Evolutionary conservation across 1,140 invertebrate species (phyloP), one percentile per base, ranked within the genome.

Genomic region (Aphidius ervi): DNA sequence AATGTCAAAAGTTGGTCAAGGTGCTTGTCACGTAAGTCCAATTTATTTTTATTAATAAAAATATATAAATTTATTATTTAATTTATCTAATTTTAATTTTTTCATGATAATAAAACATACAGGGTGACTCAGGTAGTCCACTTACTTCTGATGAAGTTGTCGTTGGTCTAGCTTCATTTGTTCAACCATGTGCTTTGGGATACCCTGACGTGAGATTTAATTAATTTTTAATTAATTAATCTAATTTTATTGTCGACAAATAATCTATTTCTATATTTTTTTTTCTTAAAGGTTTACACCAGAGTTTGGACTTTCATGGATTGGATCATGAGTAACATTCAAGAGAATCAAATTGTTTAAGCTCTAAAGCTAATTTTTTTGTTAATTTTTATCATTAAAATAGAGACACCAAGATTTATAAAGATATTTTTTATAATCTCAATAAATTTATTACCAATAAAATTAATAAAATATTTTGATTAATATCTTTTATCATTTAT

Each of bases 141-240:
- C 66, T 85, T 41, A 71, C 80, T 0, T 68, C 70, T 10, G 56
- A 65, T 54, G 68, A 68, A 53, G 67, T 74, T 56, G 63, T 80
- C n/a, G 63, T 83, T 56, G 85, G 85, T 9, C 75, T 85, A 9
- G 83, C 83, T 1, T 85, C 83, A 0, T 86, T 82, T 73, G 83
- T 84, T 6, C 69, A 80, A 9, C 83, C 83, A 5, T 86, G 84
- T 66, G 85, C 81, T 5, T 66, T 61, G 8, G 81, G 81, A 5
- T 78, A 76, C 23, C 84, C 83, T 37, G 84, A 85, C 68, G 82
- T 85, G 1, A 31, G 23, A 31, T 3, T 31, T 3, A 31, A 31
- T 1, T 31, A 31, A 31, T 31, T 31, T 31, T 60, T 85, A n/a
- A n/a, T n/a, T n/a, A n/a, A n/a, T 80, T 70, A 77, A 76, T 1